Percentiles rank a stretch among this genome's conserved stretches.
phyloP scores from a whole-genome alignment of 2,888 invertebrate species.

The Cantharis flavilabris region DNA sequence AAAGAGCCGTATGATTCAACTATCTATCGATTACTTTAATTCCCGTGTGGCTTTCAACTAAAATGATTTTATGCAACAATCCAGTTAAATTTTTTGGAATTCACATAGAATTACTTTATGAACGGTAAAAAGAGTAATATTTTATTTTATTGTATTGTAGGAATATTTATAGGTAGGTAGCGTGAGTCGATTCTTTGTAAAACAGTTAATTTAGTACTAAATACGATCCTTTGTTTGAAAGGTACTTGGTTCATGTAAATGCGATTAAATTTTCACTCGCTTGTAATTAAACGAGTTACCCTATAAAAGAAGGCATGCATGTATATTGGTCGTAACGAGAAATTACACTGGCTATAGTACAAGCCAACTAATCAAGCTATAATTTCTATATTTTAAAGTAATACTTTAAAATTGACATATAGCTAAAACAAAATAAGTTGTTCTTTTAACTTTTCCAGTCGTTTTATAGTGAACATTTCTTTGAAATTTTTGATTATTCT shows the following conservation, averaged over 20 bases:
- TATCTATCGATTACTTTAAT: not conserved
- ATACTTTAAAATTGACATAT: not conserved
- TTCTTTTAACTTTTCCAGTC: not conserved
- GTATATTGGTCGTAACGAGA: slow-evolving; percentile 25
- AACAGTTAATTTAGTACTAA: slow-evolving; percentile 5
- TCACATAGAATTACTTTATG: not conserved
- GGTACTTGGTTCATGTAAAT: slow-evolving; percentile 33
- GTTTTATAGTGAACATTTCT: too few species aligned
- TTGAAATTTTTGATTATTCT: too few species aligned
- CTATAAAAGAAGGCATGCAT: slow-evolving; percentile 34
- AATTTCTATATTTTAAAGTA: slow-evolving; percentile 3
- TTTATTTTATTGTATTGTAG: not conserved
- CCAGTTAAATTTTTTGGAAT: not conserved
- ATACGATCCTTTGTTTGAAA: slow-evolving; percentile 12
- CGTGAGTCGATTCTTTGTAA: slow-evolving; percentile 4
- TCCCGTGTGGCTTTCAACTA: not conserved
- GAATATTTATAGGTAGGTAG: slow-evolving; percentile 1
- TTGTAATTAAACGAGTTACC: slow-evolving; percentile 38
- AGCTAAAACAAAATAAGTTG: not conserved
- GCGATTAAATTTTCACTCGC: slow-evolving; percentile 34
- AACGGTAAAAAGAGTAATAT: not conserved
- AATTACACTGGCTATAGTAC: slow-evolving; percentile 1
- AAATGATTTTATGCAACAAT: not conserved
- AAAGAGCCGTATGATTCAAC: not conserved
- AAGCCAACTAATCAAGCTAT: slow-evolving; percentile 6